A percentile compares a stretch with the other conserved stretches of the same genome.
These are phyloP conservation scores for Drosophila prostipennis DNA, from an alignment of 2,888 invertebrate genomes.

Conservation along the genomic window DNA sequence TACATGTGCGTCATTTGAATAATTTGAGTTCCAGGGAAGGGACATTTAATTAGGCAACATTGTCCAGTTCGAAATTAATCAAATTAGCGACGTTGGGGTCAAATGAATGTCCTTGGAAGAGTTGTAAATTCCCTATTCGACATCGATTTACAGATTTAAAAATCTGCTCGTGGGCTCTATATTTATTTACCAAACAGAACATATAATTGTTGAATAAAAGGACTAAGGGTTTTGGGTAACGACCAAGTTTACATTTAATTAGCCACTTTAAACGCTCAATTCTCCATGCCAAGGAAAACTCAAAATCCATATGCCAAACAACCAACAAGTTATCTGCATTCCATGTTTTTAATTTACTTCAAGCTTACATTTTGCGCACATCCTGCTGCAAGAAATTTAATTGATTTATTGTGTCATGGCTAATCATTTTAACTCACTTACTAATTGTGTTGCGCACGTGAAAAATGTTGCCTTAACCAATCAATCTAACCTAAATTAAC, in stretches of 20 bases:
- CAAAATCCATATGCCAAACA: slow-evolving; percentile 17
- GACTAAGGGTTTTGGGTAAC: too few relatives aligned
- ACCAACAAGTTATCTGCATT: slow-evolving; percentile 16
- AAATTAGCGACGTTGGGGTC: slow-evolving; percentile 6
- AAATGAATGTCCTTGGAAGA: neutral
- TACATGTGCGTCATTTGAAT: slow-evolving; percentile 44
- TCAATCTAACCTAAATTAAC: slow-evolving; percentile 26
- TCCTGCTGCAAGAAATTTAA: slow-evolving; percentile 19
- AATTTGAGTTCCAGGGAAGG: slow-evolving; percentile 13
- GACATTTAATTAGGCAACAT: slow-evolving; percentile 29
- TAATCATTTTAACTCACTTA: slow-evolving; percentile 14
- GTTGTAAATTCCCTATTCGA: neutral
- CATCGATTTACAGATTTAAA: neutral
- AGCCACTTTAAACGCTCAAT: neutral
- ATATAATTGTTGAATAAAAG: too few relatives aligned
- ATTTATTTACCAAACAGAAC: too few relatives aligned
- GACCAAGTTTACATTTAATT: neutral
- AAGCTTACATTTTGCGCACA: slow-evolving; percentile 21
- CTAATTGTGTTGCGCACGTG: slow-evolving; percentile 9
- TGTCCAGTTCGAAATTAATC: slow-evolving; percentile 10
- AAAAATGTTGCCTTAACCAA: slow-evolving; percentile 28
- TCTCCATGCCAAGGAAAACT: slow-evolving; percentile 6
- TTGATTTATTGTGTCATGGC: slow-evolving; percentile 8
- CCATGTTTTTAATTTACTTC: slow-evolving; percentile 10
- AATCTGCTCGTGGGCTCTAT: too few relatives aligned